phyloP scores from a whole-genome alignment of 92 coral and sea anemone species.

The Plumapathes pennacea region DNA sequence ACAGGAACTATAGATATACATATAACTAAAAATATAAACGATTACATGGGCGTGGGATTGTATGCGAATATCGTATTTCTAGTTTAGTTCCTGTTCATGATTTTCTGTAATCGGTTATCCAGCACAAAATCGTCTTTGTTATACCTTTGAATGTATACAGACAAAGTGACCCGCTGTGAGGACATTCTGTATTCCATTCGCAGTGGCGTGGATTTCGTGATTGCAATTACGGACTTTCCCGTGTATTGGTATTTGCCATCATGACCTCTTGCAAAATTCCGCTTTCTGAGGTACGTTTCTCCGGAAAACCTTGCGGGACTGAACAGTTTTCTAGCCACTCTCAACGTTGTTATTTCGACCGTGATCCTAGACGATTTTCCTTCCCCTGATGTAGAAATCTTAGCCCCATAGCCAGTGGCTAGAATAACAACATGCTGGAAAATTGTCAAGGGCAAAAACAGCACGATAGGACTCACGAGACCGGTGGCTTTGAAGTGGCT shows the following conservation, averaged over 20 bases:
- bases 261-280: conserved; percentile 9
- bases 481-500: conserved; percentile 40
- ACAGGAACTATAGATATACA: too few species aligned
- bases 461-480: conserved; percentile 17
- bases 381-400: conserved; percentile 7
- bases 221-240: conserved; percentile 26
- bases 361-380: too few species aligned
- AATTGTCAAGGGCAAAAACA: conserved; percentile 46
- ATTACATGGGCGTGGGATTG: too few species aligned
- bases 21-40: too few species aligned
- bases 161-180: conserved; percentile 4
- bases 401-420: conserved; percentile 19
- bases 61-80: too few species aligned
- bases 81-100: conserved; percentile 9
- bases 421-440: conserved; percentile 33
- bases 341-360: too few species aligned
- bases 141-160: conserved; percentile 21
- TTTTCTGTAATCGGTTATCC: conserved; percentile 7
- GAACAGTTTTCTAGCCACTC: too few species aligned
- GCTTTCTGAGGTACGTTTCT: background rate
- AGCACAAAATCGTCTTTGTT: conserved; percentile 5
- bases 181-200: conserved; percentile 6
- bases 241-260: conserved; percentile 5
- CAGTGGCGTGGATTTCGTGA: conserved; percentile 13
- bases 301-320: conserved; percentile 18